Percentiles rank a stretch among this genome's conserved stretches.
These are phyloP conservation scores for Ranitomeya imitator DNA, from an alignment of 2,113 vertebrate genomes.

Conservation along the genomic window DNA sequence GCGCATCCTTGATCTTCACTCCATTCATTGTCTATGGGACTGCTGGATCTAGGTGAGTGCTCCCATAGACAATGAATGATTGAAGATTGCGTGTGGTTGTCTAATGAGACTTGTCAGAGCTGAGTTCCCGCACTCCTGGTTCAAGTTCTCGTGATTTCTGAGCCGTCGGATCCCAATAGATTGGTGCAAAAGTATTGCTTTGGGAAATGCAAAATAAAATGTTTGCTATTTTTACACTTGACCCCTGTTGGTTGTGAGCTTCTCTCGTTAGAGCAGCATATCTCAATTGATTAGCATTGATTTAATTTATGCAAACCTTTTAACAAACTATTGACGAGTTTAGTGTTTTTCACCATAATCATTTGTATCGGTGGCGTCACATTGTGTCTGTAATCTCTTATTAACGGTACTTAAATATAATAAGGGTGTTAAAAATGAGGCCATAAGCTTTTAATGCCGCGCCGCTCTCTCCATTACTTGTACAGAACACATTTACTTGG, in stretches of 20 bases:
- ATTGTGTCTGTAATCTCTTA: background rate
- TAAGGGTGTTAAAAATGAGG: constrained; percentile 4
- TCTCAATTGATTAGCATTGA: background rate
- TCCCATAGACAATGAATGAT: no score
- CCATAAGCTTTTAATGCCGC: constrained; percentile 42
- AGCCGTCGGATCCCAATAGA: no score
- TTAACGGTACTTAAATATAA: background rate
- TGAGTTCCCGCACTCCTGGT: no score
- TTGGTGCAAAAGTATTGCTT: no score
- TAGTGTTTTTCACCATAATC: background rate
- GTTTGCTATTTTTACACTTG: background rate
- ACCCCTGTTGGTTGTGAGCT: background rate
- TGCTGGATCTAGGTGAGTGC: no score
- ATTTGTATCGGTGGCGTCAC: background rate
- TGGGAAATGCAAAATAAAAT: no score
- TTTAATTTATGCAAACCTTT: background rate
- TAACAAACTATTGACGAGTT: background rate
- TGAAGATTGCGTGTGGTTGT: no score
- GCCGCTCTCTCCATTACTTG: constrained; percentile 7
- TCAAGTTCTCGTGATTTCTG: no score
- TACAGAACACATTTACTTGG: background rate
- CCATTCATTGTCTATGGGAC: no score
- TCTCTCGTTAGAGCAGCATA: background rate
- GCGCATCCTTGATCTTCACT: no score
- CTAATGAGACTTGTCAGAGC: no score